These are phyloP conservation scores for Lasioglossum baleicum DNA, from an alignment of 1,140 invertebrate genomes.

Conservation along the genomic window DNA sequence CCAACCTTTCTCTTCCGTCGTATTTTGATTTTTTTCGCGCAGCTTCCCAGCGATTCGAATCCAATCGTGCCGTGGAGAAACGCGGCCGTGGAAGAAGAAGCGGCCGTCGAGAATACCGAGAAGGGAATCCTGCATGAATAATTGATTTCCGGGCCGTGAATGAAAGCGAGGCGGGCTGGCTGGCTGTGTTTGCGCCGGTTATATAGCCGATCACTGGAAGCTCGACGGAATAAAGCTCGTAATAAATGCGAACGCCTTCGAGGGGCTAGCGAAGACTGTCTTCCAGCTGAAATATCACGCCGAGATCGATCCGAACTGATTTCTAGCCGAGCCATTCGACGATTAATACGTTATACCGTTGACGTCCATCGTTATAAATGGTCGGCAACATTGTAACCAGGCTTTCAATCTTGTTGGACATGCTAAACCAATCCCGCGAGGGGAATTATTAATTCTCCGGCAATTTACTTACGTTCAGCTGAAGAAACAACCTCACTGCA, in stretches of 20 bases:
- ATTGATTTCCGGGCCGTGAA: slow-evolving; percentile 57
- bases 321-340: background rate
- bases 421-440: background rate
- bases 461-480: background rate
- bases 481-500: background rate
- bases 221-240: slow-evolving; percentile 43
- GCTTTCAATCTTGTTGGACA: background rate
- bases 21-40: slow-evolving; percentile 31
- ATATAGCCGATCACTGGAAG: slow-evolving; percentile 44
- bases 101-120: slow-evolving; percentile 21
- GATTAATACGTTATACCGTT: slow-evolving; percentile 23
- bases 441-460: background rate
- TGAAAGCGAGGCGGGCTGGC: slow-evolving; percentile 38
- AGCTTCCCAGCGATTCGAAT: slow-evolving; percentile 42
- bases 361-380: background rate
- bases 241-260: slow-evolving; percentile 49
- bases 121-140: slow-evolving; percentile 54
- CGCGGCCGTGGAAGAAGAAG: slow-evolving; percentile 42
- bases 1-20: background rate
- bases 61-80: slow-evolving; percentile 35
- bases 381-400: background rate
- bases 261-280: slow-evolving; percentile 19
- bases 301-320: slow-evolving; percentile 30
- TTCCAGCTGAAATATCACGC: slow-evolving; percentile 46
- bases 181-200: slow-evolving; percentile 39